These are phyloP conservation scores for Chloroceryle amazona DNA, from an alignment of 2,797 vertebrate species.

Conservation along the genomic window DNA sequence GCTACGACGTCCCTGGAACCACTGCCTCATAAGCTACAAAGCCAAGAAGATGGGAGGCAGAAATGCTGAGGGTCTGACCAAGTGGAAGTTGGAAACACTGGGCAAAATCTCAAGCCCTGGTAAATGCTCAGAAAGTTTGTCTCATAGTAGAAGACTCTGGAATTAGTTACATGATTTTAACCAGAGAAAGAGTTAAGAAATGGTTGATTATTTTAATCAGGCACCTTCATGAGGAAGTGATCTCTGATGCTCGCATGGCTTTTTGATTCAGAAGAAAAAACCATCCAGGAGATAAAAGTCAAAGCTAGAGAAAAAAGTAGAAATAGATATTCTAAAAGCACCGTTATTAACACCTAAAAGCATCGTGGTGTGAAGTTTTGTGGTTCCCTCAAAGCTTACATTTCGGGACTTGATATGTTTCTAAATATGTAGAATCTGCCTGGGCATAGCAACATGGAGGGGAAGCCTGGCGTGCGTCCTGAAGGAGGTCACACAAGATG, in stretches of 20 bases:
- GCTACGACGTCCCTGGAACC: background rate
- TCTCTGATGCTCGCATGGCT: background rate
- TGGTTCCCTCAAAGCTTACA: background rate
- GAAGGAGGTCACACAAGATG: background rate
- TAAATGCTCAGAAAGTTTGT: background rate
- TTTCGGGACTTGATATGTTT: background rate
- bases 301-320: background rate
- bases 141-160: background rate
- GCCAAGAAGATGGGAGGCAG: background rate
- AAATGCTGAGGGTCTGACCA: background rate
- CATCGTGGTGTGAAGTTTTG: background rate
- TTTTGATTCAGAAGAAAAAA: background rate
- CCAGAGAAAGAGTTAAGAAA: background rate
- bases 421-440: background rate
- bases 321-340: background rate
- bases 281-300: background rate
- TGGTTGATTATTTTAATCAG: background rate
- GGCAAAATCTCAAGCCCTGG: background rate
- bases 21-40: background rate
- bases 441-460: rapidly evolving
- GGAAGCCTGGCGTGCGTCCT: background rate
- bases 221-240: background rate
- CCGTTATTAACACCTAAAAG: background rate
- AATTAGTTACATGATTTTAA: background rate
- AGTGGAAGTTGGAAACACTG: background rate